These are phyloP conservation scores for Helostoma temminkii DNA, from an alignment of 2,797 vertebrate genomes.

Conservation along the genomic window DNA sequence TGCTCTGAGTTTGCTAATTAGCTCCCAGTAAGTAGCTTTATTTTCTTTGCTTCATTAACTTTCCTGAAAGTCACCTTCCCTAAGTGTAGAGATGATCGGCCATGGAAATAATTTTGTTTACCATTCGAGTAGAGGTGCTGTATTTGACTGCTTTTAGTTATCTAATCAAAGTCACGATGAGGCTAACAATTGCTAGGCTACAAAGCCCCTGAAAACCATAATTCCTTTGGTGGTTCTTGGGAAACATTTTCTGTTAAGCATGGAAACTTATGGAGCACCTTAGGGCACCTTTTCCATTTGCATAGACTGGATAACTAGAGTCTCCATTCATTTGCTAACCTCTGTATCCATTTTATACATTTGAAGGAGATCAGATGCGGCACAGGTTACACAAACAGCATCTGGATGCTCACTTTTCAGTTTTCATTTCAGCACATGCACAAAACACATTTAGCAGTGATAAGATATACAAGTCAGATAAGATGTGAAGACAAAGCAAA, in stretches of 20 bases:
- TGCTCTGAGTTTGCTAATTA: background rate
- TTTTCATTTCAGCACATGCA: slow-evolving; percentile 15
- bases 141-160: background rate
- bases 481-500: slow-evolving; percentile 41
- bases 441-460: slow-evolving; percentile 26
- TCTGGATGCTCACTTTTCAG: slow-evolving; percentile 10
- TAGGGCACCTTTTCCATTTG: slow-evolving; percentile 6
- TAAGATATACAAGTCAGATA: slow-evolving; percentile 25
- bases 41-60: background rate
- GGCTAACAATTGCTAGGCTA: background rate
- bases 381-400: slow-evolving; percentile 14
- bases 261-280: background rate
- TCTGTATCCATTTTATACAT: slow-evolving; percentile 7
- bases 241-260: background rate
- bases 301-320: slow-evolving; percentile 1
- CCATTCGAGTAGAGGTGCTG: background rate
- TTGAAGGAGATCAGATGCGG: slow-evolving; percentile 1
- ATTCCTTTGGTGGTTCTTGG: background rate
- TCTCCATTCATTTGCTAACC: slow-evolving; percentile 15
- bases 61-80: background rate
- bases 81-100: background rate
- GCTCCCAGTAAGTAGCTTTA: background rate
- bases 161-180: background rate
- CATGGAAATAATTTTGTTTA: background rate
- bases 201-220: background rate